These are phyloP conservation scores for Barbus barbus DNA, from an alignment of 2,113 vertebrate genomes.

Conservation along the genomic window DNA sequence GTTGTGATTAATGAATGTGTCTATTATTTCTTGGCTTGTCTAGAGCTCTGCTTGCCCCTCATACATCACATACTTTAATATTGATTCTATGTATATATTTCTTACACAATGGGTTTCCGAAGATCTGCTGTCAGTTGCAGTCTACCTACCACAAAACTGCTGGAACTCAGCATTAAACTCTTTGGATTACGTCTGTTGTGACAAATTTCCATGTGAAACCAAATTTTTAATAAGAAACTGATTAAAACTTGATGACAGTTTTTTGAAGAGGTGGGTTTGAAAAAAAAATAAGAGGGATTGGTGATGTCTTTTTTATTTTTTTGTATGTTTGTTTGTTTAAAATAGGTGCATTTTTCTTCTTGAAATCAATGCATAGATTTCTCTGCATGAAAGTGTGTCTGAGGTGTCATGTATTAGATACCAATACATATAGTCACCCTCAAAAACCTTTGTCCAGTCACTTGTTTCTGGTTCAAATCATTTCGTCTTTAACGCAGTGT, in stretches of 20 bases:
- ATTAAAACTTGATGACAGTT: neutral
- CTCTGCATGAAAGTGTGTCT: neutral
- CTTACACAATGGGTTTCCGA: neutral
- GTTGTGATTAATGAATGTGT: slow-evolving; percentile 19
- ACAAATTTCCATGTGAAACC: neutral
- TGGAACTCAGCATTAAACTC: neutral
- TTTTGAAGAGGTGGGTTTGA: neutral
- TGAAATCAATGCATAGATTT: neutral
- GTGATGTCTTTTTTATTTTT: no score
- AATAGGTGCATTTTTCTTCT: neutral
- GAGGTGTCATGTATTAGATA: neutral
- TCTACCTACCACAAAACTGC: neutral
- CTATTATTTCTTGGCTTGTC: slow-evolving; percentile 17
- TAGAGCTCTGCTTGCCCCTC: neutral
- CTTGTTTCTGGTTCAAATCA: neutral
- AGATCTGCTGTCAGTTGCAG: neutral
- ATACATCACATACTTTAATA: slow-evolving; percentile 18
- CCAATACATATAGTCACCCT: neutral
- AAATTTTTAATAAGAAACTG: neutral
- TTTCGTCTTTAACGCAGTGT: neutral
- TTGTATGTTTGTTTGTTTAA: no score
- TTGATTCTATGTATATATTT: neutral
- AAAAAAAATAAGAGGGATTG: neutral
- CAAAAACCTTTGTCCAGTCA: neutral
- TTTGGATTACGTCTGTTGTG: neutral